A percentile compares a stretch with the other conserved stretches of the same genome.
These are phyloP conservation scores for Raja brachyura DNA, from an alignment of 2,113 vertebrate genomes.

Conservation along the genomic window DNA sequence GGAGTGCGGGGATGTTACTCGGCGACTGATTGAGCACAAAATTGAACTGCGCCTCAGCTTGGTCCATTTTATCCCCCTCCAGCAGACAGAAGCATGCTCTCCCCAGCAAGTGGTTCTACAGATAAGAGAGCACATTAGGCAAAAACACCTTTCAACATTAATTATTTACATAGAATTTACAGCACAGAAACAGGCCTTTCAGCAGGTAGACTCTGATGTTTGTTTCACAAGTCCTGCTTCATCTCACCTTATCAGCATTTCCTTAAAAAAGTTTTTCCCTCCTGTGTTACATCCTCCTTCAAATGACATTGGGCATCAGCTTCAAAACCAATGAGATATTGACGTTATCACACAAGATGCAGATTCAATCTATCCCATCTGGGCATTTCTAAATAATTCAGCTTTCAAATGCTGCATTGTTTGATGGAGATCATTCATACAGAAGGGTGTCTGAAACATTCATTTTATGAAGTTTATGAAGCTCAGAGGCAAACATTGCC, in stretches of 20 bases:
- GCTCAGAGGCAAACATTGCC: too few relatives aligned
- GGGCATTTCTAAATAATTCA: too few relatives aligned
- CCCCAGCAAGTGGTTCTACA: conserved; percentile 92
- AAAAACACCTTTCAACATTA: not conserved
- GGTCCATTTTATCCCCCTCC: conserved; percentile 99
- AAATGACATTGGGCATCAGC: too few relatives aligned
- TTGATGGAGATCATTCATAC: too few relatives aligned
- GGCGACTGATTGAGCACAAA: conserved; percentile 98
- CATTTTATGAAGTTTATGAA: too few relatives aligned
- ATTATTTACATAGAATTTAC: not conserved
- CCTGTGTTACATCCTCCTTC: too few relatives aligned
- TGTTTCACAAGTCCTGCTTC: not conserved
- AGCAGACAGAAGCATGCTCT: conserved; percentile 97
- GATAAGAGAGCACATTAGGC: conserved; percentile 8
- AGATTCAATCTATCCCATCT: too few relatives aligned
- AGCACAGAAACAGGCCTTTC: not conserved
- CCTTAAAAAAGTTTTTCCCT: not conserved
- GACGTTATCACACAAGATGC: too few relatives aligned
- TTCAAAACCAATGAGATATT: too few relatives aligned
- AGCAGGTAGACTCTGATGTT: too few relatives aligned
- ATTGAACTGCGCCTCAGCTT: conserved; percentile 96
- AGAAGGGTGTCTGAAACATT: too few relatives aligned
- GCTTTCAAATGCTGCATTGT: too few relatives aligned
- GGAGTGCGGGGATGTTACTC: conserved; percentile 95
- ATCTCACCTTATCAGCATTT: not conserved